These are phyloP conservation scores for Passerculus sandwichensis DNA, from an alignment of 2,797 vertebrate species.

Conservation along the genomic window DNA sequence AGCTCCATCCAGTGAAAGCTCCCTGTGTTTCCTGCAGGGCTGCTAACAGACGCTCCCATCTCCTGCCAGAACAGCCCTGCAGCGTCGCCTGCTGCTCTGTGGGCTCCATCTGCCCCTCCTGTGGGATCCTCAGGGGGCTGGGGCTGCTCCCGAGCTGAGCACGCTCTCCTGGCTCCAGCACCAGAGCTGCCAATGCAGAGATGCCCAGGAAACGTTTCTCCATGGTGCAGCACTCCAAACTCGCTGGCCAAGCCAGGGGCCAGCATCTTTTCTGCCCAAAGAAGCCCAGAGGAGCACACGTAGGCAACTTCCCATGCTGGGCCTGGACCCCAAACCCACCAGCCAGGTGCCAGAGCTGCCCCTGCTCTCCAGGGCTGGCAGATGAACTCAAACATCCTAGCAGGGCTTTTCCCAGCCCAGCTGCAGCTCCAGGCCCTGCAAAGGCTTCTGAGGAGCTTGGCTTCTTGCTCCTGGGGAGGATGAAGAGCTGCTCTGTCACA, in stretches of 20 bases:
- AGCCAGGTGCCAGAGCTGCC: not conserved
- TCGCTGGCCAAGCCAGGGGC: not conserved
- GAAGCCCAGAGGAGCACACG: rapidly evolving
- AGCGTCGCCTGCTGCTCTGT: not conserved
- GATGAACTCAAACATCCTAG: not conserved
- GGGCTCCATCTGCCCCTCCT: not conserved
- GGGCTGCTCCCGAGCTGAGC: not conserved
- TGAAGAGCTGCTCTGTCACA: not conserved
- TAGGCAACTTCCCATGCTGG: not conserved
- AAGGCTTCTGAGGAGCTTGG: not conserved
- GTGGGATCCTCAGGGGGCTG: rapidly evolving
- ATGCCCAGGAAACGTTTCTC: not conserved
- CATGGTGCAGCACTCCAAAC: rapidly evolving
- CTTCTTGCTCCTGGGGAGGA: not conserved
- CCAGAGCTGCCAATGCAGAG: not conserved
- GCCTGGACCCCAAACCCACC: not conserved
- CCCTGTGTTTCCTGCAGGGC: not conserved
- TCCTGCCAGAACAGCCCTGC: constrained; percentile 7
- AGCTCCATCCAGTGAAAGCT: not conserved
- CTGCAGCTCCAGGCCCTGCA: not conserved
- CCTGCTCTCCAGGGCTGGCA: not conserved
- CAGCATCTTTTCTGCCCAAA: not conserved
- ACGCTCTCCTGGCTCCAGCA: rapidly evolving
- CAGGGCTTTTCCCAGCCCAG: rapidly evolving
- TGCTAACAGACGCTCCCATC: not conserved